Percentiles rank a stretch among this genome's conserved stretches.
phyloP scores from a whole-genome alignment of 2,888 invertebrate species.

The Drosophila rubida region DNA sequence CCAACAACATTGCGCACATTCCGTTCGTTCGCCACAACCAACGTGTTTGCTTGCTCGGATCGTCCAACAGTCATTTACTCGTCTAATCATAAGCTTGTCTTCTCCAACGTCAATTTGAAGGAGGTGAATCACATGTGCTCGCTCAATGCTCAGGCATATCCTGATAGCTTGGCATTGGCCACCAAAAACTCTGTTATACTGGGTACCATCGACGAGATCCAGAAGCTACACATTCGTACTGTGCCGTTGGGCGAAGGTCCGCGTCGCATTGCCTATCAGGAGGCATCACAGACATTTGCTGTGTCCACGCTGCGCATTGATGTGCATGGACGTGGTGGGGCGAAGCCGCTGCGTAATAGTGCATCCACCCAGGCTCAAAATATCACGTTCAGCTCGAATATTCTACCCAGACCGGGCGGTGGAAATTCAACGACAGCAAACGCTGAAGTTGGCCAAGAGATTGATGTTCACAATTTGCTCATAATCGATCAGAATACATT shows the following conservation, averaged over 20 bases:
- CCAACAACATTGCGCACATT: constrained; percentile 97
- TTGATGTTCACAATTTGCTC: constrained; percentile 95
- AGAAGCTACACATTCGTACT: constrained; percentile 98
- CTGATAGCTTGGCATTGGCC: constrained; percentile 89
- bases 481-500: constrained; percentile 98
- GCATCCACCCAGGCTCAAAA: constrained; percentile 92
- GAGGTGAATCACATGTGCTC: constrained; percentile 99
- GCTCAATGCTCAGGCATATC: constrained; percentile 96
- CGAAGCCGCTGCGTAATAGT: constrained; percentile 89
- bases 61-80: constrained; percentile 99
- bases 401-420: constrained; percentile 85
- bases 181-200: constrained; percentile 88
- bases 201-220: constrained; percentile 99
- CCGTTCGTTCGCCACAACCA: constrained; percentile 94
- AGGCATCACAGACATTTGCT: constrained; percentile 96
- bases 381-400: constrained; percentile 87
- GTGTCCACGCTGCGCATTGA: constrained; percentile 96
- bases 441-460: constrained; percentile 90
- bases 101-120: constrained; percentile 98
- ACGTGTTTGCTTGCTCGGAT: constrained; percentile 99
- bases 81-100: constrained; percentile 98
- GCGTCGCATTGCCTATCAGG: constrained; percentile 97
- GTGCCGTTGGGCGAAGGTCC: constrained; percentile 98
- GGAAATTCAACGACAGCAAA: constrained; percentile 83
- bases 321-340: constrained; percentile 91